These are phyloP conservation scores for Siniperca chuatsi DNA, from an alignment of 2,113 vertebrate species.

Conservation along the genomic window DNA sequence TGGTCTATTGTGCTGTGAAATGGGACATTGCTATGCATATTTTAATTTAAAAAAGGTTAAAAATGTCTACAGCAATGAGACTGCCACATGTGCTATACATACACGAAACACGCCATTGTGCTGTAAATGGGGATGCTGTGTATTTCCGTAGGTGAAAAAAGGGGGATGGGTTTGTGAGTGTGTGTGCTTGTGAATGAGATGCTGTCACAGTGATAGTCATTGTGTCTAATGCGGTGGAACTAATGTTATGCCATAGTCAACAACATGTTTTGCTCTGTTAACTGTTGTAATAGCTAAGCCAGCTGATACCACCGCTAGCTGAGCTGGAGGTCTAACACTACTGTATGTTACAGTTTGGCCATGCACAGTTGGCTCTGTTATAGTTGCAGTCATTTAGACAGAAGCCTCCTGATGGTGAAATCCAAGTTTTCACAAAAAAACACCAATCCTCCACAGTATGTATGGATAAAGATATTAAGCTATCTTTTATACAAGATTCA, in stretches of 20 bases:
- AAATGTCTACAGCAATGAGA: conserved; percentile 16
- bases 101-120: conserved; percentile 53
- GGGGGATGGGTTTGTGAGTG: background rate
- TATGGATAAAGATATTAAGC: conserved; percentile 4
- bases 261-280: conserved; percentile 80
- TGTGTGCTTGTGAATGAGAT: conserved; percentile 61
- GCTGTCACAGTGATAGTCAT: conserved; percentile 78
- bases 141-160: conserved; percentile 36
- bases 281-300: conserved; percentile 74
- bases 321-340: conserved; percentile 57
- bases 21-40: conserved; percentile 3
- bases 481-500: background rate
- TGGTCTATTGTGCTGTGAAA: conserved; percentile 43
- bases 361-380: conserved; percentile 54
- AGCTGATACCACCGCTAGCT: conserved; percentile 60
- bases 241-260: conserved; percentile 77
- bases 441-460: background rate
- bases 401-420: conserved; percentile 17
- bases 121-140: conserved; percentile 60
- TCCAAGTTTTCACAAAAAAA: background rate
- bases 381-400: conserved; percentile 24
- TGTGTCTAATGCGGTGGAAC: conserved; percentile 80
- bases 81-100: conserved; percentile 37
- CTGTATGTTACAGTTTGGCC: conserved; percentile 47
- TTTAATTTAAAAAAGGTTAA: conserved; percentile 32